phyloP scores from a whole-genome alignment of 1,140 invertebrate species.

The Lasioglossum albipes region DNA sequence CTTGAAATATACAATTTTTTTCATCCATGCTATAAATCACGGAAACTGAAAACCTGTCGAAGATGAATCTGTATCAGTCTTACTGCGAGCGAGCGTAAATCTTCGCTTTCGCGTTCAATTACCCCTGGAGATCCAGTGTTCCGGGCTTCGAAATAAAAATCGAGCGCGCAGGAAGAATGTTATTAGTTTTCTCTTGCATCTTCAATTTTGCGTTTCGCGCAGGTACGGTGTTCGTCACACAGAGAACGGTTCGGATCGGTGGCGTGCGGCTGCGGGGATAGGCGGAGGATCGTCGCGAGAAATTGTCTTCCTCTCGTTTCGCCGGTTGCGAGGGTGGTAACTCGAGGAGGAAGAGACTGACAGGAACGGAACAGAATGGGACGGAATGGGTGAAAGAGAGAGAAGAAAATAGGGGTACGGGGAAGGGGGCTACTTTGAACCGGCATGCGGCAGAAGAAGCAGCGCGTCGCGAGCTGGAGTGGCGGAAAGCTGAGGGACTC shows the following conservation, averaged over 20 bases:
- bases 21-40: too few species aligned
- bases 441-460: constrained; percentile 53
- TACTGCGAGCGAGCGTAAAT: too few species aligned
- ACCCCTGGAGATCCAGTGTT: too few species aligned
- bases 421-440: constrained; percentile 53
- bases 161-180: too few species aligned
- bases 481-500: constrained; percentile 59
- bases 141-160: too few species aligned
- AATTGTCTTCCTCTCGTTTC: constrained; percentile 46
- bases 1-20: too few species aligned
- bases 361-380: not conserved
- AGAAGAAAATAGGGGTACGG: not conserved
- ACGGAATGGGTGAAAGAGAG: not conserved
- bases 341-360: constrained; percentile 18
- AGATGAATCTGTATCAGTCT: too few species aligned
- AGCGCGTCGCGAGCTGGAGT: constrained; percentile 56
- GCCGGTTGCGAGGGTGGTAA: not conserved
- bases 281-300: constrained; percentile 43
- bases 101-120: too few species aligned
- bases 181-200: too few species aligned
- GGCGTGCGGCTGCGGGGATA: not conserved
- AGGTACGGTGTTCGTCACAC: constrained; percentile 22
- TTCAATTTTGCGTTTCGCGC: too few species aligned
- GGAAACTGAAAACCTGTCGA: too few species aligned
- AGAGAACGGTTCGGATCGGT: constrained; percentile 43